phyloP scores from a whole-genome alignment of 1,140 invertebrate genomes.

The Muscidifurax raptorellus region DNA sequence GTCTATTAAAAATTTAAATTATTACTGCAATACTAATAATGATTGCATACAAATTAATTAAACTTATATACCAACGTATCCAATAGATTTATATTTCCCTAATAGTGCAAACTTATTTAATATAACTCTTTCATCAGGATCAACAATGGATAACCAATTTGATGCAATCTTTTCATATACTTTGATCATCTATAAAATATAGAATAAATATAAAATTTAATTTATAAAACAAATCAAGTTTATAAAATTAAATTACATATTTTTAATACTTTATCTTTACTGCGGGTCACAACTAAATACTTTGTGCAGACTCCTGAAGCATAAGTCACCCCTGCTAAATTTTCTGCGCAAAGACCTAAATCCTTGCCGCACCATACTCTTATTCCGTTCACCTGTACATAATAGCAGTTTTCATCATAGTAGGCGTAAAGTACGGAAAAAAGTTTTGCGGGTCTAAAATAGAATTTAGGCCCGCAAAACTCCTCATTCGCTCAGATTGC shows the following conservation, averaged over 20 bases:
- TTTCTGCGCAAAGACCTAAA: slow-evolving; percentile 4
- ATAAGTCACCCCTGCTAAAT: background rate
- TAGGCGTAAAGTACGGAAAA: no score
- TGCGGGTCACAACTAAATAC: background rate
- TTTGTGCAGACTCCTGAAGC: background rate
- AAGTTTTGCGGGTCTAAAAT: no score
- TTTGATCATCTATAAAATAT: background rate
- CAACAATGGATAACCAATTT: background rate
- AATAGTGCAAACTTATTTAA: background rate
- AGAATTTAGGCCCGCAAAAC: no score
- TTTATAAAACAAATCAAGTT: background rate
- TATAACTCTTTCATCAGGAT: background rate
- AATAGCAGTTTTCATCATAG: no score
- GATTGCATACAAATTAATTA: background rate
- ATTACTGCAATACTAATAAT: background rate
- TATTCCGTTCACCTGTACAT: background rate
- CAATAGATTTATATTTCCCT: background rate
- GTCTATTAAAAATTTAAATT: no score
- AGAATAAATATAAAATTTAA: background rate
- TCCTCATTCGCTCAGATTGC: no score
- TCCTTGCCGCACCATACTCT: slow-evolving; percentile 15
- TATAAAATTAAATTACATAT: background rate
- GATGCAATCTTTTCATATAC: background rate
- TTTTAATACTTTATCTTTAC: background rate
- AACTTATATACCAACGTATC: slow-evolving; percentile 9